Evolutionary conservation across 2,888 invertebrate genomes (phyloP).

Genomic region (Lycaena phlaeas): DNA sequence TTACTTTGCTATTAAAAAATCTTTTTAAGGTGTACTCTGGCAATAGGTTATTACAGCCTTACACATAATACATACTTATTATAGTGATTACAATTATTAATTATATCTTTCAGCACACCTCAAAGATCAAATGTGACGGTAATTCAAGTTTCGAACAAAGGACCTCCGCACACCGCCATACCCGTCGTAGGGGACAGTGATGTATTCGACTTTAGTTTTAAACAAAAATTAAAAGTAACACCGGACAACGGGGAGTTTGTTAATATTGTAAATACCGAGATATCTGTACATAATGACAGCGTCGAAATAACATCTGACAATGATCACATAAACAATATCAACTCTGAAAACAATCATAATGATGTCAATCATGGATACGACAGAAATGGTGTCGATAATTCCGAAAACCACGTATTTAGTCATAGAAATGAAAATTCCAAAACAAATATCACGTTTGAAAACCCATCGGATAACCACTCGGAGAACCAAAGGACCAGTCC

Average conservation of each 20-base stretch:
- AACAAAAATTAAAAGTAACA: constrained; percentile 29
- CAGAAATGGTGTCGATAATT: not conserved
- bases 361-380: not conserved
- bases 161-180: constrained; percentile 56
- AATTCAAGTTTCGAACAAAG: constrained; percentile 73
- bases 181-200: constrained; percentile 44
- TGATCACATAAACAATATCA: not conserved
- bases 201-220: constrained; percentile 51
- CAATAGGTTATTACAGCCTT: too few species aligned
- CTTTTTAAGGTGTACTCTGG: too few species aligned
- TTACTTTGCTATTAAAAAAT: too few species aligned
- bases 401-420: not conserved
- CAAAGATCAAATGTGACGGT: constrained; percentile 69
- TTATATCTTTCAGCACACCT: constrained; percentile 30
- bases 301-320: not conserved
- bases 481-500: not conserved
- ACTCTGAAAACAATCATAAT: not conserved
- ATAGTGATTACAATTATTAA: not conserved
- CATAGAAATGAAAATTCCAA: not conserved
- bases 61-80: too few species aligned
- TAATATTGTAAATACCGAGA: constrained; percentile 57
- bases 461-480: too few species aligned
- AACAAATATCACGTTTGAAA: not conserved
- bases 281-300: not conserved
- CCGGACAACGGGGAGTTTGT: constrained; percentile 32